phyloP scores from a whole-genome alignment of 1,140 invertebrate species.

The Patella vulgata region DNA sequence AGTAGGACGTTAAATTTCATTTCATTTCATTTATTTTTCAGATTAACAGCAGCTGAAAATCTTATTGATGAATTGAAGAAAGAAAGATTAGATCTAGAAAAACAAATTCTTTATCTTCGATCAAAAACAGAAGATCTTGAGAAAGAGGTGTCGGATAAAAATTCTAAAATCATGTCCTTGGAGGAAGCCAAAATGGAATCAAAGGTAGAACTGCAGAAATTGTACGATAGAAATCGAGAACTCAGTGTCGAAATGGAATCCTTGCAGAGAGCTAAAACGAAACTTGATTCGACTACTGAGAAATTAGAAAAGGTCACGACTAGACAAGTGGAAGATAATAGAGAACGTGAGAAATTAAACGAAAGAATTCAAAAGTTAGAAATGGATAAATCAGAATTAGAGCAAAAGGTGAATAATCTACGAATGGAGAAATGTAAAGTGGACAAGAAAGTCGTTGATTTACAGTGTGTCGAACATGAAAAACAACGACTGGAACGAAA shows the following conservation, averaged over 20 bases:
- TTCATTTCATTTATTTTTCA: neutral
- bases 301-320: conserved; percentile 9
- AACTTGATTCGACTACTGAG: neutral
- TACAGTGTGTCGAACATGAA: conserved; percentile 28
- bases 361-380: conserved; percentile 81
- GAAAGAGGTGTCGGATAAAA: conserved; percentile 9
- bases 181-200: conserved; percentile 22
- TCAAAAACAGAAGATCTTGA: neutral
- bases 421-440: conserved; percentile 68
- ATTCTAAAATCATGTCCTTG: conserved; percentile 9
- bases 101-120: conserved; percentile 15
- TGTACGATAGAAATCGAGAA: conserved; percentile 11
- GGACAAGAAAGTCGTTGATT: conserved; percentile 18
- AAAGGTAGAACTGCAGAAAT: conserved; percentile 23
- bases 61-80: neutral
- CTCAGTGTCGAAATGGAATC: conserved; percentile 21
- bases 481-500: conserved; percentile 26
- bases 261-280: conserved; percentile 21
- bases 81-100: conserved; percentile 25
- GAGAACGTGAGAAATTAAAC: conserved; percentile 72
- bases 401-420: conserved; percentile 47
- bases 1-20: too few species aligned
- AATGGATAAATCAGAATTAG: conserved; percentile 52
- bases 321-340: conserved; percentile 12
- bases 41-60: neutral